Percentiles rank a stretch among this genome's conserved stretches.
phyloP scores from a whole-genome alignment of 2,113 vertebrate genomes.

The Rostratula benghalensis region DNA sequence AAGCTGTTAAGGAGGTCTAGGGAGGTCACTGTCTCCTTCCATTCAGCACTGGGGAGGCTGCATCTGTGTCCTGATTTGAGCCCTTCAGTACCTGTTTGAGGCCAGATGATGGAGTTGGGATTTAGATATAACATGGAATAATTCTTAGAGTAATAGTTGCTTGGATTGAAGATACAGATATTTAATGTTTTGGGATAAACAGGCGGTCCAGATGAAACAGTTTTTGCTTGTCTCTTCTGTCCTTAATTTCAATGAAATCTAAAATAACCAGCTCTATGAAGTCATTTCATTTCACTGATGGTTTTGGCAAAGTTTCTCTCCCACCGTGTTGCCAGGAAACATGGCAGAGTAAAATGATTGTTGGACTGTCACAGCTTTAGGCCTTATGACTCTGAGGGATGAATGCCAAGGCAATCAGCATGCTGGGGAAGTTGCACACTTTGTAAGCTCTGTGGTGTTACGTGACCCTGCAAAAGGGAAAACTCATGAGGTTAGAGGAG shows the following conservation, averaged over 20 bases:
- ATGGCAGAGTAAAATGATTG: slow-evolving; percentile 34
- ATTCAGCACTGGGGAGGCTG: accelerated
- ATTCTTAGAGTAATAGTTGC: neutral
- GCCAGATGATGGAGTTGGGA: neutral
- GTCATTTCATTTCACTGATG: slow-evolving; percentile 31
- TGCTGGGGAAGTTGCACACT: neutral
- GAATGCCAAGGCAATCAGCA: slow-evolving; percentile 39
- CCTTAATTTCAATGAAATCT: slow-evolving; percentile 27
- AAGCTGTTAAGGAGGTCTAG: neutral
- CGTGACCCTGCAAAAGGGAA: neutral
- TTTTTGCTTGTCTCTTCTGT: slow-evolving; percentile 18
- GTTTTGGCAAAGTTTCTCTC: slow-evolving; percentile 42
- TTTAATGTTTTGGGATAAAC: neutral
- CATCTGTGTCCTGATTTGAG: neutral
- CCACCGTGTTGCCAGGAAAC: slow-evolving; percentile 42
- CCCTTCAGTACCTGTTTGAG: neutral
- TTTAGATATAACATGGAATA: neutral
- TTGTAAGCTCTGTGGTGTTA: neutral
- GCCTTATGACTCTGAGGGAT: slow-evolving; percentile 49
- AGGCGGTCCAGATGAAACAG: slow-evolving; percentile 20
- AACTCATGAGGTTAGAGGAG: neutral
- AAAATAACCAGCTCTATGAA: slow-evolving; percentile 39
- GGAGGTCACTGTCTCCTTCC: neutral
- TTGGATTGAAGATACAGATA: neutral
- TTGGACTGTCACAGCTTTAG: slow-evolving; percentile 58